Conservation (phyloP, 2,888 invertebrate species). For the Meteorus cinctellus region DNA sequence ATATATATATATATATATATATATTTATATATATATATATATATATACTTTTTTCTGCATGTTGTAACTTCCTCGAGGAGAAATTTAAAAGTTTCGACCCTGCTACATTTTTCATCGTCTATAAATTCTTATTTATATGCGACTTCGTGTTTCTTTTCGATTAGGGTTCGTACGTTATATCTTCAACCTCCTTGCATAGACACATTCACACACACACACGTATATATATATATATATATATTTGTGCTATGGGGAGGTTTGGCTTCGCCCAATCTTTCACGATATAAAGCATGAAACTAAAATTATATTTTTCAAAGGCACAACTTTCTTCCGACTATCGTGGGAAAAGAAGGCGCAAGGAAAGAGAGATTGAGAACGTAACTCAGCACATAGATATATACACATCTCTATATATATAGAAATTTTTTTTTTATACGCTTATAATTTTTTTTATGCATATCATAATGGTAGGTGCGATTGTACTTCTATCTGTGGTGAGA, state of each 20-base stretch:
- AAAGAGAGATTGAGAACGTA: slow-evolving; percentile 29
- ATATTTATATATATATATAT: background rate
- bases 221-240: background rate
- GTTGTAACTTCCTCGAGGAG: slow-evolving; percentile 44
- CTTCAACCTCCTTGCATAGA: background rate
- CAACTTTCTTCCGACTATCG: slow-evolving; percentile 21
- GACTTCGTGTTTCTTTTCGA: slow-evolving; percentile 70
- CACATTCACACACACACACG: background rate
- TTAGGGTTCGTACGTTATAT: slow-evolving; percentile 55
- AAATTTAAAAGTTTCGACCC: slow-evolving; percentile 51
- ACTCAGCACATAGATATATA: background rate
- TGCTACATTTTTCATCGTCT: slow-evolving; percentile 71
- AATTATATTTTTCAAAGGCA: slow-evolving; percentile 30
- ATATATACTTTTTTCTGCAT: slow-evolving; percentile 36
- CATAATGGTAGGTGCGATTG: background rate
- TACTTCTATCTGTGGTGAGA: background rate
- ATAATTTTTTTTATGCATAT: background rate
- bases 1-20: too few relatives aligned
- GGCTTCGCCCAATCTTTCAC: slow-evolving; percentile 8
- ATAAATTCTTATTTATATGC: slow-evolving; percentile 73
- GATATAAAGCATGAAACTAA: slow-evolving; percentile 14
- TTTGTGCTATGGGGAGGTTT: background rate
- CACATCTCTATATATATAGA: background rate
- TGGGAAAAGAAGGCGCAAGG: slow-evolving; percentile 30
- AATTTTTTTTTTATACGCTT: background rate